phyloP scores from a whole-genome alignment of 2,113 vertebrate genomes.

The Prionailurus viverrinus region DNA sequence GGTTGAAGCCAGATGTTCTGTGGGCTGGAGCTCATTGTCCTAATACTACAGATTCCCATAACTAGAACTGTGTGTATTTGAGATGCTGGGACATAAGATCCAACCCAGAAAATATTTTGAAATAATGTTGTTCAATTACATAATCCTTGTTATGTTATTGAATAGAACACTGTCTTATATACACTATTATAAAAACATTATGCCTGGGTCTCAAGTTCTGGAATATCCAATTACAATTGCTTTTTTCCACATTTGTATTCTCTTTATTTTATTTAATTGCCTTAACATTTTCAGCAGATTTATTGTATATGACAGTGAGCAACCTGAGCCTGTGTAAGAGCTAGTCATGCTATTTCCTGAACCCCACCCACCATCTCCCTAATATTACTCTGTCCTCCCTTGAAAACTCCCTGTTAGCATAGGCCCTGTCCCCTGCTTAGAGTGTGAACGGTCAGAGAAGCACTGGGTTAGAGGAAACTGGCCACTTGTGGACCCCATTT shows the following conservation, averaged over 20 bases:
- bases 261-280: conserved; percentile 78
- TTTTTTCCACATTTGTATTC: conserved; percentile 73
- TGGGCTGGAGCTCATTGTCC: conserved; percentile 79
- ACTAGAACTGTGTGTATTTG: conserved; percentile 65
- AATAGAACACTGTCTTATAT: conserved; percentile 82
- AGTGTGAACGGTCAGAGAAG: not conserved
- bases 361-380: conserved; percentile 51
- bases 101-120: conserved; percentile 81
- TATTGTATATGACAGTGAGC: conserved; percentile 79
- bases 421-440: not conserved
- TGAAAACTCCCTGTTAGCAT: conserved; percentile 6
- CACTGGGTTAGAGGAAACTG: not conserved
- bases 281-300: conserved; percentile 79
- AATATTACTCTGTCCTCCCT: conserved; percentile 7
- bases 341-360: conserved; percentile 70
- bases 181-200: conserved; percentile 83
- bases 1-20: conserved; percentile 86
- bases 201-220: conserved; percentile 61
- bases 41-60: conserved; percentile 72
- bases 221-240: conserved; percentile 80
- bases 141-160: conserved; percentile 82
- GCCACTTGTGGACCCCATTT: not conserved
- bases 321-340: conserved; percentile 74
- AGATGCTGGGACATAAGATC: conserved; percentile 67
- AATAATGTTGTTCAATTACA: conserved; percentile 84